phyloP scores from a whole-genome alignment of 2,797 vertebrate species.

The Moxostoma hubbsi region DNA sequence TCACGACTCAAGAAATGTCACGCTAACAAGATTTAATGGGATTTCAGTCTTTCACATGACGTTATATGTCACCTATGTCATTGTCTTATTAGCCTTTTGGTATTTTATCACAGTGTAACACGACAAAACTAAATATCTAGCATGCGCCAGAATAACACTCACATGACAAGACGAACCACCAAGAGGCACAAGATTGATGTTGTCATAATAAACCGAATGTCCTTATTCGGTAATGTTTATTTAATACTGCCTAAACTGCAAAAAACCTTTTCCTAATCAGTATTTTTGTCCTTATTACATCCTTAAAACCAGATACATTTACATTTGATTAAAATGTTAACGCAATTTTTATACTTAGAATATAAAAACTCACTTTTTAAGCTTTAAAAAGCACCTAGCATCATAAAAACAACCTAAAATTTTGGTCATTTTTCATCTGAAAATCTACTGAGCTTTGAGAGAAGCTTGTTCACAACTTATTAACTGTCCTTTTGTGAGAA shows the following conservation, averaged over 20 bases:
- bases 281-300: too few species aligned
- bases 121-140: slow-evolving; percentile 46
- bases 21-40: slow-evolving; percentile 25
- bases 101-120: slow-evolving; percentile 60
- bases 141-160: slow-evolving; percentile 56
- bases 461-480: too few species aligned
- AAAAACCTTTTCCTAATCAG: too few species aligned
- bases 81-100: slow-evolving; percentile 32
- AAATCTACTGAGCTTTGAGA: too few species aligned
- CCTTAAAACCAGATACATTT: too few species aligned
- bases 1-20: background rate
- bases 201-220: slow-evolving; percentile 28
- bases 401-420: too few species aligned
- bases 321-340: too few species aligned
- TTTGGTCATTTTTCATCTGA: too few species aligned
- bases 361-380: too few species aligned
- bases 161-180: slow-evolving; percentile 43
- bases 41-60: slow-evolving; percentile 19
- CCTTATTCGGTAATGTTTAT: slow-evolving; percentile 31
- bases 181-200: slow-evolving; percentile 54
- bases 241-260: background rate
- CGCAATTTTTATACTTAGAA: too few species aligned
- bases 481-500: too few species aligned
- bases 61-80: background rate
- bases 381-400: too few species aligned